These are phyloP conservation scores for Tachyglossus aculeatus DNA, from an alignment of 2,797 vertebrate genomes.

Conservation along the genomic window DNA sequence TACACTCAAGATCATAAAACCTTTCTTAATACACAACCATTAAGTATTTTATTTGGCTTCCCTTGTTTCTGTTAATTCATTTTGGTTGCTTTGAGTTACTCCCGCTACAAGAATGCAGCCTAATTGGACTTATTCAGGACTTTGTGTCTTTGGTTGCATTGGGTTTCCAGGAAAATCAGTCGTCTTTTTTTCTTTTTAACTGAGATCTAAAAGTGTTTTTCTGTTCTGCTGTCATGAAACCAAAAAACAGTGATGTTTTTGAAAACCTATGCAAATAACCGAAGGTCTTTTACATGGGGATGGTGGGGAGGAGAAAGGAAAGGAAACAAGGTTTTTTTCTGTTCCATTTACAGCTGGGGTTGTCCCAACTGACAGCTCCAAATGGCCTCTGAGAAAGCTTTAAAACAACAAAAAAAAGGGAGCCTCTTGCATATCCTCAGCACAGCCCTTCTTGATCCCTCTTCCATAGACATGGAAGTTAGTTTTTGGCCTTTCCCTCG, in stretches of 20 bases:
- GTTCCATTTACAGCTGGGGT: not conserved
- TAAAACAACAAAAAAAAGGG: not conserved
- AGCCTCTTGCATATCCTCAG: not conserved
- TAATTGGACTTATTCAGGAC: conserved; percentile 60
- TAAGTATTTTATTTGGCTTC: conserved; percentile 69
- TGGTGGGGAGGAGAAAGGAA: too few species aligned
- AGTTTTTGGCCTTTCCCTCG: too few species aligned
- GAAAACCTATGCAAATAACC: conserved; percentile 56
- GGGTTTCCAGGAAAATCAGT: conserved; percentile 14
- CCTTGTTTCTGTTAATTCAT: conserved; percentile 65
- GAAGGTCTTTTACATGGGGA: conserved; percentile 45
- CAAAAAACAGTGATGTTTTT: conserved; percentile 11
- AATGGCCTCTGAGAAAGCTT: too few species aligned
- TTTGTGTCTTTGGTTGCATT: conserved; percentile 61
- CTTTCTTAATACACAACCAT: conserved; percentile 59
- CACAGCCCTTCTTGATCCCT: not conserved
- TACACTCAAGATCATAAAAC: conserved; percentile 59
- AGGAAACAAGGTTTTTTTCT: not conserved
- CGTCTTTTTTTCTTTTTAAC: conserved; percentile 45
- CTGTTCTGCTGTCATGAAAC: conserved; percentile 63
- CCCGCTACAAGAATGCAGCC: conserved; percentile 60
- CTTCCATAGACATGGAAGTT: too few species aligned
- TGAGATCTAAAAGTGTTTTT: conserved; percentile 55
- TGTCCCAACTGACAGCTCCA: too few species aligned
- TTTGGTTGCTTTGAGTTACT: conserved; percentile 63